Evolutionary conservation across 2,888 invertebrate species (phyloP).

Genomic region (Acleris emargana): DNA sequence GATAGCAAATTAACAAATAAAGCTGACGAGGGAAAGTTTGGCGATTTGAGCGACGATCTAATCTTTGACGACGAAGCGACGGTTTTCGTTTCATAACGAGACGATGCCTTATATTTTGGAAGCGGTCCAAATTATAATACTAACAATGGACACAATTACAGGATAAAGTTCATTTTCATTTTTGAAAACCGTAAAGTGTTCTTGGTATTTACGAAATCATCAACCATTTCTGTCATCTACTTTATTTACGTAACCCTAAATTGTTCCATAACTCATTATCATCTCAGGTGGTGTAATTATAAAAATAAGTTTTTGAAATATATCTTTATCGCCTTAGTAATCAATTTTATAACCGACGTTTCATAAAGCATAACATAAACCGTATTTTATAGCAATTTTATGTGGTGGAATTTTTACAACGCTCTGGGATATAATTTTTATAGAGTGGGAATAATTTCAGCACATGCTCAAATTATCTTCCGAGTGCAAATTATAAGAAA

Average conservation of each 20-base stretch:
- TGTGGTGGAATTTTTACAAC: neutral
- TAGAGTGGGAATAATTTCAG: constrained; percentile 2
- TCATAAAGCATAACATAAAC: constrained; percentile 1
- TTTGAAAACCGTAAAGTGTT: too few relatives aligned
- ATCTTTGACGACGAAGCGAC: constrained; percentile 44
- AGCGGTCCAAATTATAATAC: constrained; percentile 28
- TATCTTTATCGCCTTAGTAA: neutral
- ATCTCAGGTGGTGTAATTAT: too few relatives aligned
- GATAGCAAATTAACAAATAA: constrained; percentile 54
- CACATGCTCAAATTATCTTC: constrained; percentile 14
- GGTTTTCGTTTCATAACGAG: constrained; percentile 43
- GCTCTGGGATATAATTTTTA: constrained; percentile 9
- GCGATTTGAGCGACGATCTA: constrained; percentile 46
- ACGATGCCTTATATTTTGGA: constrained; percentile 41
- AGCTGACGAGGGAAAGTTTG: constrained; percentile 44
- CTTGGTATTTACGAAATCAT: too few relatives aligned
- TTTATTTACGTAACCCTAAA: too few relatives aligned
- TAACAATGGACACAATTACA: neutral
- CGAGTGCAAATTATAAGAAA: constrained; percentile 18
- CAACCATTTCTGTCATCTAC: too few relatives aligned
- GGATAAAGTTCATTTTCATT: neutral
- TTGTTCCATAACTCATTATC: too few relatives aligned
- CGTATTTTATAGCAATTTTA: constrained; percentile 8
- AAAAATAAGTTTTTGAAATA: too few relatives aligned
- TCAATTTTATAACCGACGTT: neutral